Conservation (phyloP, 2,113 vertebrate species). For the Cottus gobio region DNA sequence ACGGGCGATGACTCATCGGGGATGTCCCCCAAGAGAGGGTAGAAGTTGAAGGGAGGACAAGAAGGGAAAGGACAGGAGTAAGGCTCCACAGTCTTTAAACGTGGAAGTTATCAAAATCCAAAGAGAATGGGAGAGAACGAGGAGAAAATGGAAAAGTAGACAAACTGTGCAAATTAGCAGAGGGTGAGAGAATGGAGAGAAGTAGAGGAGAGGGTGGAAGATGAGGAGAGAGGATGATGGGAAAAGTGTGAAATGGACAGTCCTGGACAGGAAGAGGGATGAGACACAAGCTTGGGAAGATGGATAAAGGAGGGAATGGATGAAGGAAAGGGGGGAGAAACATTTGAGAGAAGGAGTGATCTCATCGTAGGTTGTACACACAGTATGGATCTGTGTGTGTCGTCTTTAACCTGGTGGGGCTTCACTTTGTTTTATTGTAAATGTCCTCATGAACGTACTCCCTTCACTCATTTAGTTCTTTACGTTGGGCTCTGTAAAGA, state of each 20-base stretch:
- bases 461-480: background rate
- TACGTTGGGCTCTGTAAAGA: background rate
- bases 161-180: background rate
- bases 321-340: background rate
- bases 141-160: background rate
- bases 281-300: background rate
- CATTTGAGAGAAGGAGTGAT: background rate
- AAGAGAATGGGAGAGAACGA: background rate
- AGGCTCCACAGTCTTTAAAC: background rate
- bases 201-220: background rate
- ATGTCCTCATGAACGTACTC: background rate
- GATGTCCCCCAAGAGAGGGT: slow-evolving; percentile 36
- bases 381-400: background rate
- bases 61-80: background rate
- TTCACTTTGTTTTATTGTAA: background rate
- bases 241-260: background rate
- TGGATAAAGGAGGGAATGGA: background rate
- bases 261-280: background rate
- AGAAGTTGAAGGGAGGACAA: slow-evolving; percentile 42
- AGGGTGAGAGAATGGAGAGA: slow-evolving; percentile 1
- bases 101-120: background rate
- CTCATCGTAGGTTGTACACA: background rate
- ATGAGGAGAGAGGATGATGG: background rate
- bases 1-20: slow-evolving; percentile 62
- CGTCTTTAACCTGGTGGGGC: background rate